A percentile compares a stretch with the other conserved stretches of the same genome.
These are phyloP conservation scores for Furnarius figulus DNA, from an alignment of 2,113 vertebrate species.

Conservation along the genomic window DNA sequence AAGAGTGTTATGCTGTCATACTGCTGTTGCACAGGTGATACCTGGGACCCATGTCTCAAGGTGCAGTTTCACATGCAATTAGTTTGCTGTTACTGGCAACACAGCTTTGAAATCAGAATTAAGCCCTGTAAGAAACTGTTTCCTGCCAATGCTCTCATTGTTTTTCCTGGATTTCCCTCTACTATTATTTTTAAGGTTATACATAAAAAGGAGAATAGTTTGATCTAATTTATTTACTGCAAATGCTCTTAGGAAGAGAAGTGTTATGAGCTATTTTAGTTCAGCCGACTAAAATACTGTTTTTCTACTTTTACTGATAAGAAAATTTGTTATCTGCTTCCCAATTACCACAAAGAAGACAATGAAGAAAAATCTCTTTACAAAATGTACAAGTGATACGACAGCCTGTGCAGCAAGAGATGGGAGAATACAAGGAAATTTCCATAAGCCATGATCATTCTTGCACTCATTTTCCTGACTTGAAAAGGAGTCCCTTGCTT, in stretches of 20 bases:
- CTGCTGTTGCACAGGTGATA: not conserved
- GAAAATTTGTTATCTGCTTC: not conserved
- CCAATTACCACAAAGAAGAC: not conserved
- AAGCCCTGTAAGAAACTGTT: not conserved
- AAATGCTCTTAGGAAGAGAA: not conserved
- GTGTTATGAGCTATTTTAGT: not conserved
- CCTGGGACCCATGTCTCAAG: not conserved
- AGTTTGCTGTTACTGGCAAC: not conserved
- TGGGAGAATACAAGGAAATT: not conserved
- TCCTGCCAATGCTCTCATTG: not conserved
- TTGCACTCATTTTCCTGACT: not conserved
- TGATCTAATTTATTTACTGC: not conserved
- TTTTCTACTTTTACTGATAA: not conserved
- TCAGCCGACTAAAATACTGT: not conserved
- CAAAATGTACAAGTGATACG: not conserved
- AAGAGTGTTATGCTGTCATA: not conserved
- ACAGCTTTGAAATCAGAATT: not conserved
- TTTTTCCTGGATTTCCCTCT: not conserved
- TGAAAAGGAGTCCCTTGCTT: not conserved
- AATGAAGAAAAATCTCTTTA: not conserved
- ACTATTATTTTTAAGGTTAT: not conserved
- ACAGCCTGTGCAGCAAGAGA: not conserved
- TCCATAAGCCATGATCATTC: not conserved
- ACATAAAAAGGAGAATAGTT: not conserved
- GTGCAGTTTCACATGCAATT: not conserved